These are phyloP conservation scores for Xiphophorus maculatus DNA, from an alignment of 2,113 vertebrate genomes.

Conservation along the genomic window DNA sequence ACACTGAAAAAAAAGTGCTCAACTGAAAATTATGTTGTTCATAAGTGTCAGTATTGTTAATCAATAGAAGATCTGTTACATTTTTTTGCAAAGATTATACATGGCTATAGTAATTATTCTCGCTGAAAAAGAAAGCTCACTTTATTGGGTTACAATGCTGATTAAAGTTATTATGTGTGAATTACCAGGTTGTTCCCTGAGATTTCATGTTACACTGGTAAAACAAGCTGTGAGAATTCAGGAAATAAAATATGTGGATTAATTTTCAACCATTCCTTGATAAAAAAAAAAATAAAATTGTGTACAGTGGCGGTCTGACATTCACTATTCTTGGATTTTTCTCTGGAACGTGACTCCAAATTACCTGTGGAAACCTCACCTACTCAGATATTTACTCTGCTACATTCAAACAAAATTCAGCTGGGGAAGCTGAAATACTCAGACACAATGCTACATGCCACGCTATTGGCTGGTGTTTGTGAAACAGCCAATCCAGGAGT, in stretches of 20 bases:
- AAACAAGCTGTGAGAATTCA: neutral
- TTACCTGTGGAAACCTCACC: too few species aligned
- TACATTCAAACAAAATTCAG: too few species aligned
- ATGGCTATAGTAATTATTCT: constrained; percentile 83
- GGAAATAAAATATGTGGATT: neutral
- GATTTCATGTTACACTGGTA: constrained; percentile 34
- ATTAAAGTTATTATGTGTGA: constrained; percentile 82
- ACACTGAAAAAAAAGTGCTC: constrained; percentile 80
- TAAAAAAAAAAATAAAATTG: too few species aligned
- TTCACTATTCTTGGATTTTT: too few species aligned
- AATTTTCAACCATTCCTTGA: too few species aligned
- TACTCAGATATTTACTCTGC: too few species aligned
- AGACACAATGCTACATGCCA: too few species aligned
- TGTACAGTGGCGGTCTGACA: too few species aligned
- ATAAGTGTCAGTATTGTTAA: constrained; percentile 82
- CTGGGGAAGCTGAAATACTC: too few species aligned
- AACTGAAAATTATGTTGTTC: constrained; percentile 78
- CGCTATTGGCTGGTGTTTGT: too few species aligned
- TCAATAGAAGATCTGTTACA: constrained; percentile 79
- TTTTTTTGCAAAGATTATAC: constrained; percentile 83
- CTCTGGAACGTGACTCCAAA: too few species aligned
- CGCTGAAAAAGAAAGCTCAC: constrained; percentile 77
- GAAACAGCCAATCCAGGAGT: too few species aligned
- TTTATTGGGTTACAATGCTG: constrained; percentile 80
- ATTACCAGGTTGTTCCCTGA: constrained; percentile 56